Evolutionary conservation across 30 jellyfish, hydroid and myxozoan genomes (phyloP), one percentile per base, ranked within the genome.

Genomic region (Clytia hemisphaerica): DNA sequence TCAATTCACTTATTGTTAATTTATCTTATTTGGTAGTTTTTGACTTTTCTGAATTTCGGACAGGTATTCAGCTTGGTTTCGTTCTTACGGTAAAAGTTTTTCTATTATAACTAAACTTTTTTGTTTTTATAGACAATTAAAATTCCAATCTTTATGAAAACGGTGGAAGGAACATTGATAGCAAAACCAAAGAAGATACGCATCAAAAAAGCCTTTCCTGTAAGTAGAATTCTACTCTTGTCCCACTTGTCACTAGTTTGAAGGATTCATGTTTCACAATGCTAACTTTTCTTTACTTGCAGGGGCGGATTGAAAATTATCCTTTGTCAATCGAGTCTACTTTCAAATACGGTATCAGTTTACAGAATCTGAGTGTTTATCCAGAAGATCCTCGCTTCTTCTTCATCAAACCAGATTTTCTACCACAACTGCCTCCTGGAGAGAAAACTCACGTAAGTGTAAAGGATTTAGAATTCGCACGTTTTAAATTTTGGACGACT

Each of bases 241-340:
- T 3, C 31, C 7, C 7, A 55, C 4, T 25, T 27, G 14, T 3
- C 70, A 15, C 16, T 3, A 61, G 16, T 6, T 32, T 32, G 74
- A 14, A 6, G 46, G 0, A 4, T 53, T 3, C n/a, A n/a, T n/a
- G n/a, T n/a, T n/a, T n/a, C n/a, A 51, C 33, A 9, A 21, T 67
- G 22, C 37, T 26, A 16, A 15, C 18, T 67, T 3, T 33, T 25
- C 33, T 15, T 58, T 35, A 33, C 42, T 68, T 81, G 24, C 79
- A 89, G 98, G 95, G 98, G 28, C 92, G 88, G 50, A 63, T 93
- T 4, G 92, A 89, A 55, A 80, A 88, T 59, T 89, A 78, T 62
- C 64, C 94, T n/a, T 35, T 89, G 37, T 63, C 58, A 53, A 71
- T 89, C 21, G 94, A 79, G 51, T 80, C 95, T 72, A 54, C 95